These are phyloP conservation scores for Centroberyx gerrardi DNA, from an alignment of 2,797 vertebrate species.

Conservation along the genomic window DNA sequence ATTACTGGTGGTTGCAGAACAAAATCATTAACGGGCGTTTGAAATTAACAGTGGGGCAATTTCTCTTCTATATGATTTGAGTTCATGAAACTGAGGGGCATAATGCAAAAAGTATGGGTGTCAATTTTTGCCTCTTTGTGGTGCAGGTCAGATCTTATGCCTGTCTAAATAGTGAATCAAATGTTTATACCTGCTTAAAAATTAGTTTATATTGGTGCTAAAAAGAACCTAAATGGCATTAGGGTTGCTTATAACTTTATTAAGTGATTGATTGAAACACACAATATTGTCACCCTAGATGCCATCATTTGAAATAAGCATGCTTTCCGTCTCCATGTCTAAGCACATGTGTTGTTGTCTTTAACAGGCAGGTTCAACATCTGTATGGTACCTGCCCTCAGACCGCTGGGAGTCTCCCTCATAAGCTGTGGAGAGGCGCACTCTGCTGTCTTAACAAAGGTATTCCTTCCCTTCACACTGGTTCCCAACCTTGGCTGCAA, in stretches of 20 bases:
- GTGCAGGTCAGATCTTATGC: no score
- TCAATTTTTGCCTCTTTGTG: no score
- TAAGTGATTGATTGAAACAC: no score
- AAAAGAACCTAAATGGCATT: no score
- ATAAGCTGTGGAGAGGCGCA: constrained; percentile 87
- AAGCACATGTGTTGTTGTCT: not conserved
- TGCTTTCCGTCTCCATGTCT: not conserved
- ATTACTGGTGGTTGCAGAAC: not conserved
- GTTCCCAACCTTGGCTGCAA: not conserved
- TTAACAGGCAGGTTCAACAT: constrained; percentile 83
- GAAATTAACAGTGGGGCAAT: no score
- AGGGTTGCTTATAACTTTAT: no score
- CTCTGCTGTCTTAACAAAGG: constrained; percentile 85
- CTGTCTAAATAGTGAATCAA: no score
- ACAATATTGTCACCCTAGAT: no score
- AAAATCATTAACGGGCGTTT: not conserved
- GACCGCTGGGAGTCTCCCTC: constrained; percentile 71
- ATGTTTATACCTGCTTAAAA: no score
- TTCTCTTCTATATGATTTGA: not conserved
- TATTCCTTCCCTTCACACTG: constrained; percentile 36
- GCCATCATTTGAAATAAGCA: not conserved
- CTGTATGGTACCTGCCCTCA: constrained; percentile 80
- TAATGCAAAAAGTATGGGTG: no score
- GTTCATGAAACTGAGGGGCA: not conserved
- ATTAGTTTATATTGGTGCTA: no score